Percentiles rank a stretch among this genome's conserved stretches.
Evolutionary conservation across 2,888 invertebrate genomes (phyloP).

Genomic region (Leptinotarsa juncta): DNA sequence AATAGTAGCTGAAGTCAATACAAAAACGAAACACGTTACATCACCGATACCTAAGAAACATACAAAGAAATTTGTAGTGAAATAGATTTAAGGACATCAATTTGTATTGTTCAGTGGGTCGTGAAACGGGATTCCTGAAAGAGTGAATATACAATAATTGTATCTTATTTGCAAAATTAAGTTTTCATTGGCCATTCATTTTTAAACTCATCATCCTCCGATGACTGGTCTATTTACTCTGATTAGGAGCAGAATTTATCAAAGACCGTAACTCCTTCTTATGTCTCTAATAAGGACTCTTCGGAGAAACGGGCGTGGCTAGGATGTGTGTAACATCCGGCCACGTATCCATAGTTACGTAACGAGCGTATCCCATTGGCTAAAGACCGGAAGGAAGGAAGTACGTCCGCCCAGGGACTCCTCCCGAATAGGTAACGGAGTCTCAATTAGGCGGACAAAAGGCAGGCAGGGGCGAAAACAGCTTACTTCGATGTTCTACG

Average conservation of each 20-base stretch:
- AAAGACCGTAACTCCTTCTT: constrained; percentile 37
- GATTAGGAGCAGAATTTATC: constrained; percentile 31
- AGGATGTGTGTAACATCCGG: constrained; percentile 28
- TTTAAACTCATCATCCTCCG: neutral
- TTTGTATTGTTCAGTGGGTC: too few relatives aligned
- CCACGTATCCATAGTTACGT: constrained; percentile 60
- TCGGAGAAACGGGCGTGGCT: constrained; percentile 25
- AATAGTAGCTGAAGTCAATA: too few relatives aligned
- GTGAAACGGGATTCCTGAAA: too few relatives aligned
- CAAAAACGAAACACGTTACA: too few relatives aligned
- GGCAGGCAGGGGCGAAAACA: constrained; percentile 28
- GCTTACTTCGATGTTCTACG: constrained; percentile 30
- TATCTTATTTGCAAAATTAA: too few relatives aligned
- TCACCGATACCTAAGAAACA: too few relatives aligned
- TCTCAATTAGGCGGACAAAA: constrained; percentile 43
- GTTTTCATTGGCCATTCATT: neutral
- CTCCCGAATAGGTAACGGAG: constrained; percentile 44
- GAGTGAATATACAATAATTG: too few relatives aligned
- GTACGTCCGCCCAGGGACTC: constrained; percentile 54
- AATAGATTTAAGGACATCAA: too few relatives aligned
- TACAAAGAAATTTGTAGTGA: too few relatives aligned
- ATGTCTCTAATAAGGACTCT: constrained; percentile 36
- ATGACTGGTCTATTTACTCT: constrained; percentile 7
- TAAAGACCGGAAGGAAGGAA: constrained; percentile 62
- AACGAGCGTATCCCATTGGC: constrained; percentile 57